Percentiles rank a stretch among this genome's conserved stretches.
Conservation (phyloP, 1,140 invertebrate species). For the Aphelenchoides avenae region DNA sequence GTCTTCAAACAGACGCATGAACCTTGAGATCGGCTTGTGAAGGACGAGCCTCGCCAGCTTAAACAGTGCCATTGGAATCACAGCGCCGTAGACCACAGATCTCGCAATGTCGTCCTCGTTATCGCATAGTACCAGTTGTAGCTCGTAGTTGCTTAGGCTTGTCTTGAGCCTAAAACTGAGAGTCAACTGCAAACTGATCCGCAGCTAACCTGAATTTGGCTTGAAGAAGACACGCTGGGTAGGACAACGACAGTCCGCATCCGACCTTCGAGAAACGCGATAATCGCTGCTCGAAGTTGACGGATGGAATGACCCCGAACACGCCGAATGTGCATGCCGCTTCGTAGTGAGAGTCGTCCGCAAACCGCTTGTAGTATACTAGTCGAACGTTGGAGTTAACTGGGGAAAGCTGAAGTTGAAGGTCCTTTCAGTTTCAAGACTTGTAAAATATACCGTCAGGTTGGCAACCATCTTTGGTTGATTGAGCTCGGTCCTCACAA, state of each 20-base stretch:
- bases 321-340: conserved; percentile 12
- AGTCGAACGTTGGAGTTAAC: conserved; percentile 1
- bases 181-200: conserved; percentile 14
- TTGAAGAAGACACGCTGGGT: conserved; percentile 39
- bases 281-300: conserved; percentile 43
- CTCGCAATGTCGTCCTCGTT: conserved; percentile 45
- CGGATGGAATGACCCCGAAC: conserved; percentile 41
- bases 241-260: conserved; percentile 31
- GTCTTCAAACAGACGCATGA: conserved; percentile 47
- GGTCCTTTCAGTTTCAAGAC: not conserved
- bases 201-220: conserved; percentile 33
- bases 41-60: conserved; percentile 43
- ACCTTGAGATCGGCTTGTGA: conserved; percentile 23
- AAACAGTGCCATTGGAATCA: conserved; percentile 37
- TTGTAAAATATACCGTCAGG: conserved; percentile 21
- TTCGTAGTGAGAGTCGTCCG: conserved; percentile 36
- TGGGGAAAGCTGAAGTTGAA: conserved; percentile 19
- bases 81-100: conserved; percentile 41
- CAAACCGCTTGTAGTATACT: conserved; percentile 32
- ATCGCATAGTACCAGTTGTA: conserved; percentile 52
- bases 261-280: conserved; percentile 44
- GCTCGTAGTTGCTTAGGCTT: conserved; percentile 49
- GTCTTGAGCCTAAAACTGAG: conserved; percentile 41
- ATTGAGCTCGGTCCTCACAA: conserved; percentile 47
- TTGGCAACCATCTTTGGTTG: conserved; percentile 50